These are phyloP conservation scores for Noctua pronuba DNA, from an alignment of 2,888 invertebrate genomes.

Conservation along the genomic window DNA sequence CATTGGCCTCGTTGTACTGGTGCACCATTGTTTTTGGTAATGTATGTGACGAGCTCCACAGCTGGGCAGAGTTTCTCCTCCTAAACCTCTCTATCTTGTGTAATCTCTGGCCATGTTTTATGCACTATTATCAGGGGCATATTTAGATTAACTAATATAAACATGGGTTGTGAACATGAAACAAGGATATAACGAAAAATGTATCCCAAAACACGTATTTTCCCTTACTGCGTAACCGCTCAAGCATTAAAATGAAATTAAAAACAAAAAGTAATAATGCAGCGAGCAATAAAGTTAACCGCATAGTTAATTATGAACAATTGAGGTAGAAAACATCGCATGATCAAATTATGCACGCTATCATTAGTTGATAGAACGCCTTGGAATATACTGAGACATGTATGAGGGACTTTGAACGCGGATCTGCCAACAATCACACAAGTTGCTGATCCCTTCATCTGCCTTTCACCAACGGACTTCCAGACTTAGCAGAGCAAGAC, in stretches of 20 bases:
- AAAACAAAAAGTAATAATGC: constrained; percentile 46
- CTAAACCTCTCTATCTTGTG: neutral
- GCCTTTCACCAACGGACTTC: no score
- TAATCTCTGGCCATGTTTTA: neutral
- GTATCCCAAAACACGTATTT: neutral
- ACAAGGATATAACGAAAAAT: neutral
- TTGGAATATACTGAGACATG: constrained; percentile 15
- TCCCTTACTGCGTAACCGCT: constrained; percentile 12
- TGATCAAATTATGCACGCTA: constrained; percentile 51
- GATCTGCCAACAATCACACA: neutral
- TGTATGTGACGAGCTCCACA: neutral
- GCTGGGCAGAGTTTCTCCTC: neutral
- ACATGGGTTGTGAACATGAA: neutral
- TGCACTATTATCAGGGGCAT: neutral
- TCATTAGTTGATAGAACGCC: constrained; percentile 37
- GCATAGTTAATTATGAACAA: constrained; percentile 49
- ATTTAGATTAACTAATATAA: neutral
- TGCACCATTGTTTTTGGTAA: neutral
- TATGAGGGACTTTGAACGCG: constrained; percentile 30
- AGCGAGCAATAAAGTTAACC: constrained; percentile 34
- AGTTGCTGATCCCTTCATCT: no score
- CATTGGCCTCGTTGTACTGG: neutral
- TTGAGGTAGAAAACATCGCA: constrained; percentile 60
- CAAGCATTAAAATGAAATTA: constrained; percentile 39
- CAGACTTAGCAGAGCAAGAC: no score